Evolutionary conservation across 2,888 invertebrate genomes (phyloP).

Genomic region (Callimorpha dominula): DNA sequence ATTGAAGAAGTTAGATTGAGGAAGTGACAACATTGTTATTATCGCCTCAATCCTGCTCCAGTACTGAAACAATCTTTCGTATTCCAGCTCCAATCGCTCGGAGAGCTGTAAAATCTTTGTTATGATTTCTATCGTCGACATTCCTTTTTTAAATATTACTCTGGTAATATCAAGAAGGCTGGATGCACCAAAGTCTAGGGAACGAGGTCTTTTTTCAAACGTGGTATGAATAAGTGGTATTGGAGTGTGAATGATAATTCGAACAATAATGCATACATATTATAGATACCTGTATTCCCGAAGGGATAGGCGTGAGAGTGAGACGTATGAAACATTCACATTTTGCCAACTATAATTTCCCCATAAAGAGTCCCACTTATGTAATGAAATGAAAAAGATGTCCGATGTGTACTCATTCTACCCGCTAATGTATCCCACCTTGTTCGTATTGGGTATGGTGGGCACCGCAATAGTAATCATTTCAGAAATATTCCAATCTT

Average conservation of each 20-base stretch:
- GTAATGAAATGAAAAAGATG: too few species aligned
- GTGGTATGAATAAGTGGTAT: neutral
- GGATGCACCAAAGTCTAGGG: neutral
- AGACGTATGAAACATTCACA: neutral
- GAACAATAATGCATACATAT: neutral
- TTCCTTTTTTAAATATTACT: slow-evolving; percentile 69
- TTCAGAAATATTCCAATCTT: neutral
- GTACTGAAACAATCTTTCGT: slow-evolving; percentile 78
- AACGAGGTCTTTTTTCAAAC: neutral
- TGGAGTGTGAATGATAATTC: neutral
- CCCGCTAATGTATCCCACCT: too few species aligned
- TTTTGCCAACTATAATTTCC: too few species aligned
- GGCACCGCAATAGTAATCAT: neutral
- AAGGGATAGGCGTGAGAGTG: neutral
- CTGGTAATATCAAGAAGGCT: slow-evolving; percentile 53
- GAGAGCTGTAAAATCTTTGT: slow-evolving; percentile 76
- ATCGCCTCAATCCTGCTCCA: slow-evolving; percentile 76
- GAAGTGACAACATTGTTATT: slow-evolving; percentile 85
- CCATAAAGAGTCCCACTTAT: too few species aligned
- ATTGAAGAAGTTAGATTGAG: slow-evolving; percentile 83
- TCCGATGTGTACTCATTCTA: too few species aligned
- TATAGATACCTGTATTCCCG: neutral
- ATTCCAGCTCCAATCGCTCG: slow-evolving; percentile 71
- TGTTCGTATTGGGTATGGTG: too few species aligned
- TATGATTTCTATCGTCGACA: slow-evolving; percentile 73